Percentiles rank a stretch among this genome's conserved stretches.
These are phyloP conservation scores for Eubucco bourcierii DNA, from an alignment of 2,113 vertebrate species.

Conservation along the genomic window DNA sequence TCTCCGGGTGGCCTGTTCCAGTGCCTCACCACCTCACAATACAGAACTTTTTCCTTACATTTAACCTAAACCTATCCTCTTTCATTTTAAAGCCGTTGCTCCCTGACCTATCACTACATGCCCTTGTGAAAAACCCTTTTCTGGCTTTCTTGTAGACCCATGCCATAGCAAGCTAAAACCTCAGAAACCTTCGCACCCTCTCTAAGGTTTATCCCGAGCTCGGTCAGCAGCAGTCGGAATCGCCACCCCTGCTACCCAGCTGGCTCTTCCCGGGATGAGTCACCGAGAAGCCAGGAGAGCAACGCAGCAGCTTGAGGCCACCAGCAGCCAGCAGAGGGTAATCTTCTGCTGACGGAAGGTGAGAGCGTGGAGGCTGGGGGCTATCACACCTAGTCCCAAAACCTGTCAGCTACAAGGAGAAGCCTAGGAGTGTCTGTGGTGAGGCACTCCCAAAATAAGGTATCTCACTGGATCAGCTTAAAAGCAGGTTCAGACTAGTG, in stretches of 20 bases:
- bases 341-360: not conserved
- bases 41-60: not conserved
- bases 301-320: accelerated
- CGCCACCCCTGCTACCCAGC: not conserved
- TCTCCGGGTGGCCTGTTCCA: not conserved
- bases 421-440: not conserved
- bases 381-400: not conserved
- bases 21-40: not conserved
- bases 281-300: not conserved
- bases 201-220: not conserved
- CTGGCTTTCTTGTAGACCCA: not conserved
- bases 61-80: not conserved
- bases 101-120: not conserved
- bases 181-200: not conserved
- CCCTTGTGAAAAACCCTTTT: not conserved
- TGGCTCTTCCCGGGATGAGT: not conserved
- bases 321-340: not conserved
- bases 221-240: not conserved
- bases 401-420: not conserved
- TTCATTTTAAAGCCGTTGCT: not conserved
- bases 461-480: not conserved
- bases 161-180: not conserved
- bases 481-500: not conserved
- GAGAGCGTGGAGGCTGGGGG: not conserved
- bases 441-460: not conserved